Conservation (phyloP, 2,888 invertebrate species). For the Tenthredo distinguenda region DNA sequence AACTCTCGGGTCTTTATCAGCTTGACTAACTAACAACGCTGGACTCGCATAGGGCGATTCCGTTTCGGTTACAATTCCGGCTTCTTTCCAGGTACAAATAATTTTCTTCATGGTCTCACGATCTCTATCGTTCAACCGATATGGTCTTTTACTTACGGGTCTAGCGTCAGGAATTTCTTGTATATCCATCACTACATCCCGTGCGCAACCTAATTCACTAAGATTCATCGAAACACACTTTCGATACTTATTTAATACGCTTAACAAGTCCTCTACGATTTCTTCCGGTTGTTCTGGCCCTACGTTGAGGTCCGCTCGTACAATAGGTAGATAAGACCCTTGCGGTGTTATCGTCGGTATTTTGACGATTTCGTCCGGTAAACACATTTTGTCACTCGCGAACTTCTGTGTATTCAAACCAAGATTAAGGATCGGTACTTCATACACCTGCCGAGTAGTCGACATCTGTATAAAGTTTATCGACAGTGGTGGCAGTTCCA, state of each 20-base stretch:
- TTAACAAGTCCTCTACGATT: slow-evolving; percentile 1
- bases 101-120: slow-evolving; percentile 56
- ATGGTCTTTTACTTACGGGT: slow-evolving; percentile 53
- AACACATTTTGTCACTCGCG: not conserved
- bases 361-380: not conserved
- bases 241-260: slow-evolving; percentile 52
- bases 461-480: slow-evolving; percentile 51
- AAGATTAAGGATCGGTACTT: not conserved
- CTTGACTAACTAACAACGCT: no score
- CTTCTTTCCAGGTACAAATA: slow-evolving; percentile 15
- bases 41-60: no score
- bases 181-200: slow-evolving; percentile 57
- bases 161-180: slow-evolving; percentile 51
- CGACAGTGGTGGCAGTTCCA: slow-evolving; percentile 20
- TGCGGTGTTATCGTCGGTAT: not conserved
- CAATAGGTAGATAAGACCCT: not conserved
- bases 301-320: not conserved
- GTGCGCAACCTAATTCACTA: slow-evolving; percentile 55
- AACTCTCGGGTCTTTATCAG: no score
- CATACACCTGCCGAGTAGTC: not conserved
- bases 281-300: not conserved
- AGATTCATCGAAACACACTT: slow-evolving; percentile 55
- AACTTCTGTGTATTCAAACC: not conserved
- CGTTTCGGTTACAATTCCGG: no score
- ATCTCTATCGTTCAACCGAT: slow-evolving; percentile 49